Base-by-base conservation (phyloP, 2,113 vertebrate genomes). In the Nibea coibor region DNA sequence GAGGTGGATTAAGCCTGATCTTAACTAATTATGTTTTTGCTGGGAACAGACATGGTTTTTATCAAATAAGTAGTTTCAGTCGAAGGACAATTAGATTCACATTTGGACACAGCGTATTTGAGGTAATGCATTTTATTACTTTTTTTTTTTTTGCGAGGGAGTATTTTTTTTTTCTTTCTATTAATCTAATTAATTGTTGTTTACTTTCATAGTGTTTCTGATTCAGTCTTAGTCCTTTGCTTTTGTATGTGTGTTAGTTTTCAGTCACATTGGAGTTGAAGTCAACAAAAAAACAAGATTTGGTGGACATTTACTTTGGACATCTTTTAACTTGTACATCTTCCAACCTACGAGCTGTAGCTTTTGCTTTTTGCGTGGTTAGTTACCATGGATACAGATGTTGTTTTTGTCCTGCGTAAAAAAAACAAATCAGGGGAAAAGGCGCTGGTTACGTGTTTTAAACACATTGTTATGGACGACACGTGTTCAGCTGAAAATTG, bases 1-100 rank as follows among this genome's bases (percentile, higher is more conserved):
- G 75, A 83, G 85, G 81, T 83, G 87, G 86, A 93, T 88, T 87
- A 92, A 86, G 82, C 67, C 4, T 0, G 17, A 63, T 82, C 84
- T 81, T 86, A 77, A 85, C 87, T 85, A 84, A 91, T 90, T 88
- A 83, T 65, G 58, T 78, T 87, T 86, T 82, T 45, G 57, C 74
- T 17, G 22, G 42, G 54, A 86, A 75, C 58, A 64, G 68, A 81
- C 69, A 24, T 48, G 67, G n/a, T 70, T 72, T 84, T 70, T 48
- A 73, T 53, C 14, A n/a, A 80, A 59, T 61, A 74, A 66, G 59
- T 24, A 51, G 22, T 17, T 72, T 74, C 15, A 17, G 59, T 20
- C 10, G 26, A 58, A n/a, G 15, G 28, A 16, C 76, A 63, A 56
- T 66, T 35, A 53, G 17, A 45, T 53, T 57, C 28, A 70, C 67